phyloP scores from a whole-genome alignment of 2,113 vertebrate genomes.

The Jacana jacana region DNA sequence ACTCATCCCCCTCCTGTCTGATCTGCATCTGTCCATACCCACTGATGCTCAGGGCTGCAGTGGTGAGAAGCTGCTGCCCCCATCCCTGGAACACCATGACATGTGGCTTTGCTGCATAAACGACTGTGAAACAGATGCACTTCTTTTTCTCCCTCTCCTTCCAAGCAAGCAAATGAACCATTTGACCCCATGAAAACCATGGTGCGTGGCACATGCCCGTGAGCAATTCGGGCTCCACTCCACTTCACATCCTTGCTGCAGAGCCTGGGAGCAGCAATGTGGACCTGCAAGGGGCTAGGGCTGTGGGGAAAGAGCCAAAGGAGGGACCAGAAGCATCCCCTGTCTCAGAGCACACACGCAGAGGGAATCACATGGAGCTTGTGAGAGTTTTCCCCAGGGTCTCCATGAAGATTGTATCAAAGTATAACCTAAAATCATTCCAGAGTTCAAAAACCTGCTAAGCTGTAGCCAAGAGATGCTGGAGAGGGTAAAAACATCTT shows the following conservation, averaged over 20 bases:
- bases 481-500: background rate
- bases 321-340: background rate
- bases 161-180: background rate
- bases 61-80: background rate
- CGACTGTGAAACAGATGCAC: background rate
- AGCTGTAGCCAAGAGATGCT: background rate
- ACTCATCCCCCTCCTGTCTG: background rate
- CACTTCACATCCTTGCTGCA: background rate
- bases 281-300: background rate
- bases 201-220: fast-evolving
- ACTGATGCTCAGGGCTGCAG: background rate
- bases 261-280: background rate
- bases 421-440: background rate
- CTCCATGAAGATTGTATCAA: background rate
- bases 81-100: fast-evolving
- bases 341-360: background rate
- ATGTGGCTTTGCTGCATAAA: background rate
- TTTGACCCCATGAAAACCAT: background rate
- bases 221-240: background rate
- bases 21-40: background rate
- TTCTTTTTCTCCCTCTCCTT: background rate
- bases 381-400: background rate
- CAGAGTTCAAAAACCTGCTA: background rate
- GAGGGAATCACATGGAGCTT: background rate
- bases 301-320: background rate